A percentile compares a stretch with the other conserved stretches of the same genome.
phyloP scores from a whole-genome alignment of 2,888 invertebrate species.

The Euspilapteryx auroguttella region DNA sequence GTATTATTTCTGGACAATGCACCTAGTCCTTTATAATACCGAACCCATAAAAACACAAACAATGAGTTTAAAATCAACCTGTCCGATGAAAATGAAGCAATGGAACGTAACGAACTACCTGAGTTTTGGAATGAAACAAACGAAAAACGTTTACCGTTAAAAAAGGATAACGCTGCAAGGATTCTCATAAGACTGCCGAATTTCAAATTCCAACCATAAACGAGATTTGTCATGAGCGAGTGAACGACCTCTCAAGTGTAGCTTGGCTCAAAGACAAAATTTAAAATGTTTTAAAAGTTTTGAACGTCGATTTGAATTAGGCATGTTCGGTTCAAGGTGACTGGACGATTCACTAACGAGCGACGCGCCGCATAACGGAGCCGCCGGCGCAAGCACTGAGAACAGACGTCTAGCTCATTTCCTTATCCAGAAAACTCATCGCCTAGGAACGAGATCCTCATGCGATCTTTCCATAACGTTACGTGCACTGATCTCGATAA shows the following conservation, averaged over 20 bases:
- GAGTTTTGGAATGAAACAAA: background rate
- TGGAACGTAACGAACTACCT: slow-evolving; percentile 8
- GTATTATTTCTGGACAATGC: slow-evolving; percentile 29
- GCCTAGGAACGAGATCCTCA: too few species aligned
- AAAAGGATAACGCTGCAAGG: background rate
- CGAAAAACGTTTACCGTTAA: background rate
- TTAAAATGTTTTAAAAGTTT: too few species aligned
- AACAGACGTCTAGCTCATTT: too few species aligned
- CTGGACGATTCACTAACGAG: too few species aligned
- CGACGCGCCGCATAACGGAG: too few species aligned
- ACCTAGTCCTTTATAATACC: slow-evolving; percentile 20
- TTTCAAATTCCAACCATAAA: background rate
- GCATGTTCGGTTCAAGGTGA: slow-evolving; percentile 38
- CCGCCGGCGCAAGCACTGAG: too few species aligned
- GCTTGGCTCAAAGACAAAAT: too few species aligned
- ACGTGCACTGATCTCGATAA: too few species aligned
- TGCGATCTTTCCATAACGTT: too few species aligned
- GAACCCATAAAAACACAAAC: slow-evolving; percentile 28
- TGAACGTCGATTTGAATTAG: slow-evolving; percentile 24
- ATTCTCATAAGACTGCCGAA: too few species aligned
- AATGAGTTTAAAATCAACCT: slow-evolving; percentile 15
- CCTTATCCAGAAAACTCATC: too few species aligned
- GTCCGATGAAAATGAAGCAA: slow-evolving; percentile 16
- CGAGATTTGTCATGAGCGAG: slow-evolving; percentile 7
- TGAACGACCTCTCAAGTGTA: slow-evolving; percentile 12